Evolutionary conservation across 2,113 vertebrate genomes (phyloP), one percentile per base, ranked within the genome.

Genomic region (Zootoca vivipara): DNA sequence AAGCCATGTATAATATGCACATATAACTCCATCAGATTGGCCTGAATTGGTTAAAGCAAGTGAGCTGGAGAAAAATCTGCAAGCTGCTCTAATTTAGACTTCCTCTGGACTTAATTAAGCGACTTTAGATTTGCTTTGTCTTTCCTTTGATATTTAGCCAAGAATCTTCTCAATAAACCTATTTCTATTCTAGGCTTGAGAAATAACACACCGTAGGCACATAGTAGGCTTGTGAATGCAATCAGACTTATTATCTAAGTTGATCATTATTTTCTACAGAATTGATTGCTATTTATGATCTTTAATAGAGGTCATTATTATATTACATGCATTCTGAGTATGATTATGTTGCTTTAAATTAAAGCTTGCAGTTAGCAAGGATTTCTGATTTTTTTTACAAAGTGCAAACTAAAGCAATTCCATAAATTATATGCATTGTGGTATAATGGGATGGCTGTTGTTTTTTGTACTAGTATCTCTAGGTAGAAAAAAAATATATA

Each of bases 201-300:
- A 96, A 96, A 95, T 95, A 95, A 95, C 95, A 94, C 91, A 92
- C 87, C 92, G 92, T 93, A 94, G 90, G 90, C 96, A 91, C 89
- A 90, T 90, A 80, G 85, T 70, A 90, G 15, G 79, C 92, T 95
- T 96, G 90, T 95, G 90, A 93, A 95, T 94, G 94, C 93, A 96
- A 97, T 96, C 96, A 96, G 94, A 96, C 94, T 95, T 96, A 96
- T 96, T 97, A 96, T 96, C 94, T 96, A 92, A 91, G 94, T 95
- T 96, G 94, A 96, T 97, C 94, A 94, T 95, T 96, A 96, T 96
- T 97, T 96, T 92, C 86, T 93, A 93, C 85, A 87, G 82, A 91
- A 89, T 90, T 96, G 96, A 96, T 97, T 96, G 94, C 95, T 96
- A 95, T 94, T 96, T 97, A 96, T 95, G 89, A 95, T 96, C 93